A percentile compares a stretch with the other conserved stretches of the same genome.
phyloP scores from a whole-genome alignment of 2,888 invertebrate species.

The Scotopteryx bipunctaria region DNA sequence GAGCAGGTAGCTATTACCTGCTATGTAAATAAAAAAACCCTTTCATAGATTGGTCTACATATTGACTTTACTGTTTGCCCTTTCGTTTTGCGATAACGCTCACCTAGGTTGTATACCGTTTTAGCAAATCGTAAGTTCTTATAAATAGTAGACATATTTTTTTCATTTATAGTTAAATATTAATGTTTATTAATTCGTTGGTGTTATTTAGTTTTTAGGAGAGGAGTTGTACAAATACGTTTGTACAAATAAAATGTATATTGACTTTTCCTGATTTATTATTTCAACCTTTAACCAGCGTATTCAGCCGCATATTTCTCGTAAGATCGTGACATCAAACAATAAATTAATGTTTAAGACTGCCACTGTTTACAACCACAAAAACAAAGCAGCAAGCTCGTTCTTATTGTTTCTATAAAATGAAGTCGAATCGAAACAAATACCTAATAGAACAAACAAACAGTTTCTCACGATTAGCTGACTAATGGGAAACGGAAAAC shows the following conservation, averaged over 20 bases:
- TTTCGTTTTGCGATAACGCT: background rate
- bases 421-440: conserved; percentile 12
- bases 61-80: background rate
- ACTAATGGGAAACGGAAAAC: conserved; percentile 43
- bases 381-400: conserved; percentile 2
- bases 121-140: no score
- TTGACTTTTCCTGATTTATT: conserved; percentile 1
- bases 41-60: background rate
- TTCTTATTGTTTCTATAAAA: conserved; percentile 12
- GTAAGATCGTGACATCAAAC: background rate
- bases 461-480: conserved; percentile 40
- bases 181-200: background rate
- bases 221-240: background rate
- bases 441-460: conserved; percentile 4
- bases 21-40: background rate
- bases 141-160: no score
- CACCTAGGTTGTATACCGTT: no score
- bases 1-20: background rate
- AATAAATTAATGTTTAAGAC: conserved; percentile 2
- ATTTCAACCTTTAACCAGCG: background rate
- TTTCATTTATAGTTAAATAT: conserved; percentile 12
- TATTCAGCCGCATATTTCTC: background rate
- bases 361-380: background rate
- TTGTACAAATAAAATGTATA: background rate
- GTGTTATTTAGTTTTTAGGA: conserved; percentile 12